phyloP scores from a whole-genome alignment of 2,797 vertebrate genomes.

The Helostoma temminkii region DNA sequence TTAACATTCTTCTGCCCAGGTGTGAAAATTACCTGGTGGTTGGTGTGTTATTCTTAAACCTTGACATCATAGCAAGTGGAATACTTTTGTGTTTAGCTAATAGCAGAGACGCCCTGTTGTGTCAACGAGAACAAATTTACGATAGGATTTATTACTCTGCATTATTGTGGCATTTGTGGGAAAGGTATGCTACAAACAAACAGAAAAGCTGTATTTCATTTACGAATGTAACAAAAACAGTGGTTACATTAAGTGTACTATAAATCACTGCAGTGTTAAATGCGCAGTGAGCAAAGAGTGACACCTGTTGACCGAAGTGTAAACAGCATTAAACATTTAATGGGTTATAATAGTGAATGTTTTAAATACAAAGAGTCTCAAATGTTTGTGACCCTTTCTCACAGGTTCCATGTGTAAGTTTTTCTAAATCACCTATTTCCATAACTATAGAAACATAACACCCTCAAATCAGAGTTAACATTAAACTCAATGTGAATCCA shows the following conservation, averaged over 20 bases:
- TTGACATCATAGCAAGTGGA: slow-evolving; percentile 15
- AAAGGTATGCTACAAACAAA: slow-evolving; percentile 12
- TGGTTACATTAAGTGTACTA: neutral
- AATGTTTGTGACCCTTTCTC: too few species aligned
- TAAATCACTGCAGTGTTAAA: neutral
- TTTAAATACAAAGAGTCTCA: too few species aligned
- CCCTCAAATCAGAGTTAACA: too few species aligned
- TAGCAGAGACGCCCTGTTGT: slow-evolving; percentile 30
- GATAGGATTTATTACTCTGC: slow-evolving; percentile 8
- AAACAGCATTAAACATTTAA: neutral
- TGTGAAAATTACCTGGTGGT: slow-evolving; percentile 37
- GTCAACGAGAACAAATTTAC: slow-evolving; percentile 50
- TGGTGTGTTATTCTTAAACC: slow-evolving; percentile 20
- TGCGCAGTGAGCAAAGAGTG: slow-evolving; percentile 13
- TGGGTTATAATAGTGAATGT: too few species aligned
- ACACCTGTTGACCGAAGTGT: slow-evolving; percentile 32
- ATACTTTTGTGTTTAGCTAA: slow-evolving; percentile 48
- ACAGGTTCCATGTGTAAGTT: too few species aligned
- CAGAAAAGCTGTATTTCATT: neutral
- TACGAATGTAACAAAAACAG: neutral
- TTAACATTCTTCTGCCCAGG: slow-evolving; percentile 32
- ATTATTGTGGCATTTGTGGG: slow-evolving; percentile 14
- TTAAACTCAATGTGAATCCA: too few species aligned
- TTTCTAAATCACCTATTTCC: too few species aligned
- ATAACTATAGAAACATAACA: too few species aligned